Evolutionary conservation across 1,140 invertebrate genomes (phyloP).

Genomic region (Lordiphosa stackelbergi): DNA sequence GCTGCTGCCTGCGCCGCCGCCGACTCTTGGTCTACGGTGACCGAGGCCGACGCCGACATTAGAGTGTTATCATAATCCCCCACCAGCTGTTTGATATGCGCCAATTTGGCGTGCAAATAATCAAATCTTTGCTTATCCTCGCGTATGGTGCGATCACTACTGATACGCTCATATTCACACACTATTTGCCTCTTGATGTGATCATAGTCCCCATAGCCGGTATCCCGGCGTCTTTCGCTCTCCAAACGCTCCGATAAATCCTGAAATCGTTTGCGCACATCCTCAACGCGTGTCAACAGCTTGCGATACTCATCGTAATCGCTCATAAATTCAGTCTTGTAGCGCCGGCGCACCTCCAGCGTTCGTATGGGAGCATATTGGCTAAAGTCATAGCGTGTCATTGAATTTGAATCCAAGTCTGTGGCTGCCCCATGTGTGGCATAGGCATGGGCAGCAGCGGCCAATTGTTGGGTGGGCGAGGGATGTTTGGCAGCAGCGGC

Average conservation of each 20-base stretch:
- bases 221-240: slow-evolving; percentile 41
- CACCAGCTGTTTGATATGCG: slow-evolving; percentile 92
- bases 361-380: slow-evolving; percentile 88
- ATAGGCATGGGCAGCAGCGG: slow-evolving; percentile 62
- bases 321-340: slow-evolving; percentile 92
- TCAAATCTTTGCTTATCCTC: slow-evolving; percentile 85
- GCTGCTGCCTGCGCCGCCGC: slow-evolving; percentile 5
- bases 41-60: slow-evolving; percentile 44
- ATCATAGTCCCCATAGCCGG: slow-evolving; percentile 58
- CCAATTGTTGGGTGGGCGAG: slow-evolving; percentile 67
- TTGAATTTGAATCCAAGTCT: slow-evolving; percentile 35
- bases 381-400: slow-evolving; percentile 79
- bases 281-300: slow-evolving; percentile 86
- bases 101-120: slow-evolving; percentile 92
- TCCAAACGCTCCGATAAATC: slow-evolving; percentile 79
- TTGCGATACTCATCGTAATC: slow-evolving; percentile 90
- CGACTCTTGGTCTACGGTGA: slow-evolving; percentile 1
- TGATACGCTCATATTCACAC: slow-evolving; percentile 87
- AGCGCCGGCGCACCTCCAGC: slow-evolving; percentile 86
- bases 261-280: slow-evolving; percentile 86
- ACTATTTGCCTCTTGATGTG: slow-evolving; percentile 85
- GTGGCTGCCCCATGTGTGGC: slow-evolving; percentile 34
- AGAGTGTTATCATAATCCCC: slow-evolving; percentile 85
- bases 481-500: slow-evolving; percentile 52
- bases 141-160: slow-evolving; percentile 85